Conservation (phyloP, 2,113 vertebrate species). For the Lates calcarifer region DNA sequence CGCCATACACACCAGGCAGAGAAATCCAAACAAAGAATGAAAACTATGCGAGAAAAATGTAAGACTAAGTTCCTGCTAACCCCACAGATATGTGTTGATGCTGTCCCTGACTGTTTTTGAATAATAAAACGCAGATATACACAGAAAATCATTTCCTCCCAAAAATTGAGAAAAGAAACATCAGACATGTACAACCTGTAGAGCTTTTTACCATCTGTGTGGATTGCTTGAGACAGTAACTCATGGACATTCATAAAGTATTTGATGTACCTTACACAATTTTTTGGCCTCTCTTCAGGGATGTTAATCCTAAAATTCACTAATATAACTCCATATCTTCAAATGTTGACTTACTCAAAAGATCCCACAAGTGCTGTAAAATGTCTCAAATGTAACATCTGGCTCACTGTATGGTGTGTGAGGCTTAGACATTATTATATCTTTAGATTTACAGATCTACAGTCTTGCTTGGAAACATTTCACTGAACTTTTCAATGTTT, state of each 20-base stretch:
- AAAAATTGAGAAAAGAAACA: slow-evolving; percentile 3
- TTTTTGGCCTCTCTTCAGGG: slow-evolving; percentile 20
- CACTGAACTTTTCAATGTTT: slow-evolving; percentile 20
- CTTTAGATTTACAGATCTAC: slow-evolving; percentile 33
- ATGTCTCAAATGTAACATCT: slow-evolving; percentile 53
- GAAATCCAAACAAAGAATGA: slow-evolving; percentile 60
- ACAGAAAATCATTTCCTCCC: slow-evolving; percentile 40
- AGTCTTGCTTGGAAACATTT: slow-evolving; percentile 13
- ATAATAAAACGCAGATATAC: slow-evolving; percentile 38
- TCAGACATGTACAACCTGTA: background rate
- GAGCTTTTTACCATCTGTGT: slow-evolving; percentile 25
- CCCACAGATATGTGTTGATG: slow-evolving; percentile 39
- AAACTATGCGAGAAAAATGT: slow-evolving; percentile 45
- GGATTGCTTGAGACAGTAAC: slow-evolving; percentile 27
- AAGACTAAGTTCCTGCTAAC: slow-evolving; percentile 28
- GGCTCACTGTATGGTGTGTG: slow-evolving; percentile 25
- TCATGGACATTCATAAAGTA: slow-evolving; percentile 29
- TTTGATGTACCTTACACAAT: background rate
- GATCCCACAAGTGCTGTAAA: slow-evolving; percentile 40
- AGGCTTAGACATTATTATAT: slow-evolving; percentile 23
- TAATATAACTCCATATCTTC: slow-evolving; percentile 19
- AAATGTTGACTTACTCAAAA: slow-evolving; percentile 22
- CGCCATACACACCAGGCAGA: slow-evolving; percentile 48
- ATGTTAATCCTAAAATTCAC: slow-evolving; percentile 26
- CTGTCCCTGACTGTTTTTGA: slow-evolving; percentile 28